A percentile compares a stretch with the other conserved stretches of the same genome.
Conservation (phyloP, 2,888 invertebrate species). For the Bugulina stolonifera region DNA sequence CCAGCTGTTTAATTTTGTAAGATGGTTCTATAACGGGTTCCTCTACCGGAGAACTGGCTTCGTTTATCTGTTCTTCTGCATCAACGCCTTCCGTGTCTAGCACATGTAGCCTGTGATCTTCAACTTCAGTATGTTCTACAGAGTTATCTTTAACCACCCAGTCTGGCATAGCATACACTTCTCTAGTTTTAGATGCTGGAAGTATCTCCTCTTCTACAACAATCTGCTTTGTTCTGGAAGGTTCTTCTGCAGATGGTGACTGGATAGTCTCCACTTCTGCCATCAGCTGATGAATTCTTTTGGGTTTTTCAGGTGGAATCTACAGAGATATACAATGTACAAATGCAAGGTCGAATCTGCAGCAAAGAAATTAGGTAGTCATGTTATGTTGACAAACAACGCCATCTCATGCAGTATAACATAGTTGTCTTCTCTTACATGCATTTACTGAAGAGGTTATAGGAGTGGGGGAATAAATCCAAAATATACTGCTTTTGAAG, state of each 20-base stretch:
- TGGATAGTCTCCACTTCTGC: neutral
- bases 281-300: constrained; percentile 14
- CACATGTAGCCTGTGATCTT: neutral
- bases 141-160: neutral
- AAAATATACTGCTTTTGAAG: too few species aligned
- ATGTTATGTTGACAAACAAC: too few species aligned
- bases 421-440: too few species aligned
- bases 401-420: too few species aligned
- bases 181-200: neutral
- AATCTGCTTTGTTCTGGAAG: neutral
- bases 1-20: neutral
- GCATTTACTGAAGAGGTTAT: too few species aligned
- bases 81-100: neutral
- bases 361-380: too few species aligned
- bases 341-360: too few species aligned
- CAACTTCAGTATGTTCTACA: neutral
- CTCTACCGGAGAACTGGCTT: neutral
- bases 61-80: neutral
- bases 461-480: too few species aligned
- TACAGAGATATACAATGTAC: too few species aligned
- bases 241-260: neutral
- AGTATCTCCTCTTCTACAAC: neutral
- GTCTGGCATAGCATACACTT: neutral
- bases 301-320: constrained; percentile 20
- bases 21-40: constrained; percentile 11